Conservation (phyloP, 2,797 vertebrate species). For the Diglossa cyanea region DNA sequence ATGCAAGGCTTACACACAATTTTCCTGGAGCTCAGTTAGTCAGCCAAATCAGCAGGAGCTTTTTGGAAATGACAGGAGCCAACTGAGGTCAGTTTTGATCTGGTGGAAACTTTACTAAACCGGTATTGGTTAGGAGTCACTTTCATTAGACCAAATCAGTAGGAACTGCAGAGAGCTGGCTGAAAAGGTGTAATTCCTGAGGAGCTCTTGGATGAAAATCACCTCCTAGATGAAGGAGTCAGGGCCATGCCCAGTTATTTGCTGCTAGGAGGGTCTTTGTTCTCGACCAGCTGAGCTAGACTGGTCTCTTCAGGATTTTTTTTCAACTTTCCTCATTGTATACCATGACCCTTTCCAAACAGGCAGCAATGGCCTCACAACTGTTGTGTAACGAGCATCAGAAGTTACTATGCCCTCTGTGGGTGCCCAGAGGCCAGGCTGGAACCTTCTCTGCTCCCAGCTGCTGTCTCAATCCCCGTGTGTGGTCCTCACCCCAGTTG, state of each 20-base stretch:
- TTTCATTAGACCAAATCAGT: conserved; percentile 24
- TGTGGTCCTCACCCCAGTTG: neutral
- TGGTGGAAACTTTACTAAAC: neutral
- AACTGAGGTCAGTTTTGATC: conserved; percentile 47
- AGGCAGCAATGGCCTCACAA: neutral
- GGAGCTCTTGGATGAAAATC: conserved; percentile 5
- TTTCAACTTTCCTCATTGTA: neutral
- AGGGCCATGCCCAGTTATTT: neutral
- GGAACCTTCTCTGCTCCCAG: neutral
- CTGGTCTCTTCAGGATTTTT: neutral
- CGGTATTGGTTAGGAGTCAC: neutral
- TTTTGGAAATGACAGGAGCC: conserved; percentile 32
- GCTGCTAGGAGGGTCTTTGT: neutral
- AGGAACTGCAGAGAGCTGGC: conserved; percentile 7
- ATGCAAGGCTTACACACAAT: neutral
- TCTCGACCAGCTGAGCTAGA: neutral
- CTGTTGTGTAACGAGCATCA: neutral
- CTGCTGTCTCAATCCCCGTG: neutral
- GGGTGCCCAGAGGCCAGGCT: neutral
- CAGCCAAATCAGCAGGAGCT: conserved; percentile 35
- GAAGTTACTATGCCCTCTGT: neutral
- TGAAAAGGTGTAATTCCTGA: conserved; percentile 29
- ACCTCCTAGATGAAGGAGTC: neutral
- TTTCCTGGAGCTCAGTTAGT: conserved; percentile 20
- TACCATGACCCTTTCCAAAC: neutral